Conservation (phyloP, 2,113 vertebrate genomes). For the Furnarius figulus region DNA sequence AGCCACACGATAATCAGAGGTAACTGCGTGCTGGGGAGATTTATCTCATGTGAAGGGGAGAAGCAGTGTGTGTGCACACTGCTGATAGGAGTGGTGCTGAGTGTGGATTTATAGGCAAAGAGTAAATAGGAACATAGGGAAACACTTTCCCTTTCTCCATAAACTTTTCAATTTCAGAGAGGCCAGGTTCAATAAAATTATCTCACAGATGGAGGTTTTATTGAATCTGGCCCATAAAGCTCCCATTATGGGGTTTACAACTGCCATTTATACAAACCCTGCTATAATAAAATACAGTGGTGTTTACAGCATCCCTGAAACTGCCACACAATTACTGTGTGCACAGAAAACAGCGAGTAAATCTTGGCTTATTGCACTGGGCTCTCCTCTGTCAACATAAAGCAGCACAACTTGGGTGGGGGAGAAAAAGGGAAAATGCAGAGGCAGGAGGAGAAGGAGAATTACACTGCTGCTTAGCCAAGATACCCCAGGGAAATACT, state of each 20-base stretch:
- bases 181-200: conserved; percentile 39
- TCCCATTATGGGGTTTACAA: conserved; percentile 34
- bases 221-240: conserved; percentile 43
- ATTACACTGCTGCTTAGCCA: neutral
- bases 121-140: neutral
- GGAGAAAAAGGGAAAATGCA: neutral
- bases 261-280: conserved; percentile 42
- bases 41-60: neutral
- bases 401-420: neutral
- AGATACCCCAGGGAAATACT: neutral
- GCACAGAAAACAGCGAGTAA: neutral
- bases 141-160: conserved; percentile 17
- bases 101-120: neutral
- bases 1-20: neutral
- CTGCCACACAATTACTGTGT: neutral
- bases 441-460: neutral
- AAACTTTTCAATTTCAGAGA: conserved; percentile 49
- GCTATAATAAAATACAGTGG: conserved; percentile 48
- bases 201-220: conserved; percentile 48
- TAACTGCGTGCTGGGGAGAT: neutral
- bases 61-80: neutral
- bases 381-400: neutral
- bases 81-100: neutral
- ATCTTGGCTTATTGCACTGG: neutral
- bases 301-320: conserved; percentile 42